Base-by-base conservation (phyloP, 2,113 vertebrate species). In the Leucopsar rothschildi region DNA sequence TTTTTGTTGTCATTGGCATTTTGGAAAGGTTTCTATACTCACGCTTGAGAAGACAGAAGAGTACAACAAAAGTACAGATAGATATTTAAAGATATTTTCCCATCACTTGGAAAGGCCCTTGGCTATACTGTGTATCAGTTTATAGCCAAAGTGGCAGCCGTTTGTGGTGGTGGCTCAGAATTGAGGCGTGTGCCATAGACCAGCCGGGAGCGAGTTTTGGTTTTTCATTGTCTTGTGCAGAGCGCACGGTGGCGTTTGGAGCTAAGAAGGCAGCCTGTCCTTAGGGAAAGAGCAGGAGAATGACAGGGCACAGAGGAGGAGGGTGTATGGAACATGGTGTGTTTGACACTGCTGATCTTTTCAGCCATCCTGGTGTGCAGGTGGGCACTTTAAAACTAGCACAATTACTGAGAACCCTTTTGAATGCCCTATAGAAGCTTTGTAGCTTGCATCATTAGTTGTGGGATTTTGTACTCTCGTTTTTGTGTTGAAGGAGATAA, bases 171-270 rank as follows among this genome's bases (percentile, higher is more conserved):
- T 29, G 27, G 49, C 28, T 70, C 27, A 31, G 65, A 66, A 40
- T 2, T 0, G 3, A 70, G 90, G 22, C 0, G 0, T 8, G 3
- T 56, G 8, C 39, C 13, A 1, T 19, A 77, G 50, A 49, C 6
- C 10, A 56, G 20, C 5, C 5, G 1, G 2, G 23, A 56, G 21
- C 16, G 8, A 7, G 3, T 25, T 85, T 87, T 40, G 4, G 4
- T 68, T 79, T 70, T 75, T 40, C 4, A 5, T 31, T 78, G 24
- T 23, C 29, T 39, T 35, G 42, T 2, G 0, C 50, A 11, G 33
- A 18, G 35, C 14, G 19, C 0, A 0, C 66, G 55, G 50, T 47
- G 56, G 12, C 9, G 16, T 73, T 80, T 70, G 18, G 55, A 65
- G 31, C 40, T 40, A 9, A 57, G 55, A 59, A 61, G 39, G n/a